These are phyloP conservation scores for Auanema sp. DNA, from an alignment of 2,888 invertebrate species.

Conservation along the genomic window DNA sequence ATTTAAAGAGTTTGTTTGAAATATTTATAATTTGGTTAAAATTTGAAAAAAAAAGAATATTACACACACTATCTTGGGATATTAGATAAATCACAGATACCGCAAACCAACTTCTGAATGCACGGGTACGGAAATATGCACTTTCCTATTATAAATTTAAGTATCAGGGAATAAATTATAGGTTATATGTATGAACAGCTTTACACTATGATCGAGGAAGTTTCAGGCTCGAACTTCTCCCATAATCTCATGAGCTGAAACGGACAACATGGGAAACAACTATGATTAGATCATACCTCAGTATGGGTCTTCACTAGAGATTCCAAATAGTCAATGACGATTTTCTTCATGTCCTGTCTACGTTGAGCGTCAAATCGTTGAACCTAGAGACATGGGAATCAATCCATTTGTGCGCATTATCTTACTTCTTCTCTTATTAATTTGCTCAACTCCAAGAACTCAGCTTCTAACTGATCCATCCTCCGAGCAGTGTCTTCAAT, in stretches of 20 bases:
- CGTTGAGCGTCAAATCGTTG: constrained; percentile 92
- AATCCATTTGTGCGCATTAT: not conserved
- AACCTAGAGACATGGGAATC: constrained; percentile 33
- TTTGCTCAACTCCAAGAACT: constrained; percentile 77
- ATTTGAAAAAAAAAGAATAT: too few species aligned
- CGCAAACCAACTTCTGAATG: too few species aligned
- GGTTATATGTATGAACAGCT: not conserved
- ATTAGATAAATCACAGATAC: too few species aligned
- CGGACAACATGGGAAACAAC: not conserved
- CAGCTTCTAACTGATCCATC: constrained; percentile 78
- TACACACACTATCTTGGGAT: too few species aligned
- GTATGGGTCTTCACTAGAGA: constrained; percentile 91
- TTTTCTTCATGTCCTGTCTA: constrained; percentile 88
- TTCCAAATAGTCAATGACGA: constrained; percentile 87
- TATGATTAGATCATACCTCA: constrained; percentile 72
- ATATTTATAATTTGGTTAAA: too few species aligned
- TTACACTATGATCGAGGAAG: constrained; percentile 76
- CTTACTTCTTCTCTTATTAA: constrained; percentile 75
- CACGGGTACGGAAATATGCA: too few species aligned
- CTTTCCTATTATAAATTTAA: too few species aligned
- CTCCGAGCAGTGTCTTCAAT: constrained; percentile 44
- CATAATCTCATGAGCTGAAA: constrained; percentile 27
- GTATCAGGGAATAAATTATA: too few species aligned
- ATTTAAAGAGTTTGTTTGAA: too few species aligned
- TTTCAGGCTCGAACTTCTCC: constrained; percentile 83